Percentiles rank a stretch among this genome's conserved stretches.
Conservation (phyloP, 2,113 vertebrate species). For the Brachypteracias leptosomus region DNA sequence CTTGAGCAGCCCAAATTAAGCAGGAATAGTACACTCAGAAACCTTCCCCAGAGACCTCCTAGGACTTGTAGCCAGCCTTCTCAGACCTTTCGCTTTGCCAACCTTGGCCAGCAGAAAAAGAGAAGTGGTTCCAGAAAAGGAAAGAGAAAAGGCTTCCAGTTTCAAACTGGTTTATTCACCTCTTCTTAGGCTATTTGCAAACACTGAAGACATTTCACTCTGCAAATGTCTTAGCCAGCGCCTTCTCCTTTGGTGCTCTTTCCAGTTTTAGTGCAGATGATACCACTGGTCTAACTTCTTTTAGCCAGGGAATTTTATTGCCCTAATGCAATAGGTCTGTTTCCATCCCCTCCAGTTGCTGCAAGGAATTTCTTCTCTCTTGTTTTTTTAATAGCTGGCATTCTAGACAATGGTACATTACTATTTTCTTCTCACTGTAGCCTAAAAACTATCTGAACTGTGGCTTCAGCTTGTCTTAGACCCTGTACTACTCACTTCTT, state of each 20-base stretch:
- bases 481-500: background rate
- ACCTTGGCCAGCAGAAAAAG: background rate
- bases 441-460: background rate
- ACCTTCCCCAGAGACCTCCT: background rate
- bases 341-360: background rate
- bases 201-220: background rate
- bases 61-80: background rate
- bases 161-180: background rate
- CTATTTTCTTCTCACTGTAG: background rate
- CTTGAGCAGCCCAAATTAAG: background rate
- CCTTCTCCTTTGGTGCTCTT: background rate
- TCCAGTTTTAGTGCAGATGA: background rate
- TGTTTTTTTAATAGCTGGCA: background rate
- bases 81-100: background rate
- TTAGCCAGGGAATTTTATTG: background rate
- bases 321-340: background rate
- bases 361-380: background rate
- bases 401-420: background rate
- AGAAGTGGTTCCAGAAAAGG: background rate
- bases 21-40: background rate
- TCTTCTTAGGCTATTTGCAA: background rate
- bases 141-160: background rate
- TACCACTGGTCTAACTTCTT: background rate
- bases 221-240: background rate
- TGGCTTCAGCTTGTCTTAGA: background rate